phyloP scores from a whole-genome alignment of 2,113 vertebrate species.

The Mellivora capensis region DNA sequence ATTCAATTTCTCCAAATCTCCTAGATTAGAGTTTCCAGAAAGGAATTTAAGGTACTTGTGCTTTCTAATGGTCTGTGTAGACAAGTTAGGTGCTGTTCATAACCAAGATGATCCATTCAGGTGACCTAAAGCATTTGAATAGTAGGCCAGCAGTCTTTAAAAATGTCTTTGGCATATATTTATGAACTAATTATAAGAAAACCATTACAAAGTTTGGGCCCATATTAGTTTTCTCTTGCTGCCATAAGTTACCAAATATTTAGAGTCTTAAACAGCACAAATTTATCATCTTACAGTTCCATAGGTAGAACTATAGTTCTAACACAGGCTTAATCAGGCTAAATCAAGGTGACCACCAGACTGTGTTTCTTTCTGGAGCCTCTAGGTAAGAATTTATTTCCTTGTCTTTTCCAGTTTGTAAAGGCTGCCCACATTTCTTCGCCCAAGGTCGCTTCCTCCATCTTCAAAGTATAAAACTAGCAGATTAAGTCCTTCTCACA shows the following conservation, averaged over 20 bases:
- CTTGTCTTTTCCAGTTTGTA: background rate
- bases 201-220: background rate
- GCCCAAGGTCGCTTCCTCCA: background rate
- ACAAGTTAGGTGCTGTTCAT: constrained; percentile 52
- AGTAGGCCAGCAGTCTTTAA: background rate
- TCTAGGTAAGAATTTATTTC: background rate
- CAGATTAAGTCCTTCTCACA: background rate
- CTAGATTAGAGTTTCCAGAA: background rate
- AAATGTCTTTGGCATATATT: constrained; percentile 36
- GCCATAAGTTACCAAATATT: background rate
- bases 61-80: constrained; percentile 1
- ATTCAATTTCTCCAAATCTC: constrained; percentile 11
- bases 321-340: background rate
- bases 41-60: constrained; percentile 12
- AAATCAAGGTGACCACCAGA: background rate
- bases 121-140: background rate
- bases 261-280: background rate
- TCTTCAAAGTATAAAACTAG: background rate
- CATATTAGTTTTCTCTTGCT: background rate
- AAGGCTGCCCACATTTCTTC: background rate
- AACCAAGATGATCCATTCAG: constrained; percentile 31
- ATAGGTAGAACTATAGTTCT: background rate
- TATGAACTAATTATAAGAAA: constrained; percentile 35
- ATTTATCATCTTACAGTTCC: background rate
- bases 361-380: background rate